Percentiles rank a stretch among this genome's conserved stretches.
Evolutionary conservation across 1,140 invertebrate genomes (phyloP).

Genomic region (Leptopilina boulardi): DNA sequence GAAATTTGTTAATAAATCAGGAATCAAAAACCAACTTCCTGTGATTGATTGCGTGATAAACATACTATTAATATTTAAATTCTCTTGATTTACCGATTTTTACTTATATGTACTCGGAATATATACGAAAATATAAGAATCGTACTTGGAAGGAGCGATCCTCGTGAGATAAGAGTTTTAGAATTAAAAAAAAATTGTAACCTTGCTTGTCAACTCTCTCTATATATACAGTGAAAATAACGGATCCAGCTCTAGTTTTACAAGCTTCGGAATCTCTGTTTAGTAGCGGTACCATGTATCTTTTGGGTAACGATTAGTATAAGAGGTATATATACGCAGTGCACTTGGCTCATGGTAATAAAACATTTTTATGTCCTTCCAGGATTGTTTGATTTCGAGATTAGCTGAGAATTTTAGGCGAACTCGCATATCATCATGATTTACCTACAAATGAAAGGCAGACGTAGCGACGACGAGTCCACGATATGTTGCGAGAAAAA

Average conservation of each 20-base stretch:
- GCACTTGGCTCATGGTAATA: conserved; percentile 66
- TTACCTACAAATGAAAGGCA: conserved; percentile 67
- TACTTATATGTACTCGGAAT: no score
- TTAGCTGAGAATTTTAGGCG: conserved; percentile 75
- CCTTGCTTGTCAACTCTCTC: conserved; percentile 41
- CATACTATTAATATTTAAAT: conserved; percentile 6
- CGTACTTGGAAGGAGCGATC: conserved; percentile 45
- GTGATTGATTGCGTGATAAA: no score
- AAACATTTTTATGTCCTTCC: conserved; percentile 74
- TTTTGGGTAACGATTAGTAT: conserved; percentile 64
- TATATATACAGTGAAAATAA: conserved; percentile 45
- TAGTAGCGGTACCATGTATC: conserved; percentile 58
- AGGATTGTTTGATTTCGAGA: conserved; percentile 74
- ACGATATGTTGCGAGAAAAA: conserved; percentile 49
- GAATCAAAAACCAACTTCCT: no score
- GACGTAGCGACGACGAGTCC: conserved; percentile 40
- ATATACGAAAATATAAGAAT: no score
- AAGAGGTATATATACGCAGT: conserved; percentile 54
- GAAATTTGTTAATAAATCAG: no score
- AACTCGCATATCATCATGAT: conserved; percentile 77
- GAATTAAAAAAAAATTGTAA: conserved; percentile 49
- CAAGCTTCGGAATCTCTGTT: conserved; percentile 32
- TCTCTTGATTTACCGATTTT: neutral
- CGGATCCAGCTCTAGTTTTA: conserved; percentile 57
- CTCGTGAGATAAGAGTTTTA: conserved; percentile 58